Base-by-base conservation (phyloP, 1,140 invertebrate genomes). In the Caerostris extrusa region DNA sequence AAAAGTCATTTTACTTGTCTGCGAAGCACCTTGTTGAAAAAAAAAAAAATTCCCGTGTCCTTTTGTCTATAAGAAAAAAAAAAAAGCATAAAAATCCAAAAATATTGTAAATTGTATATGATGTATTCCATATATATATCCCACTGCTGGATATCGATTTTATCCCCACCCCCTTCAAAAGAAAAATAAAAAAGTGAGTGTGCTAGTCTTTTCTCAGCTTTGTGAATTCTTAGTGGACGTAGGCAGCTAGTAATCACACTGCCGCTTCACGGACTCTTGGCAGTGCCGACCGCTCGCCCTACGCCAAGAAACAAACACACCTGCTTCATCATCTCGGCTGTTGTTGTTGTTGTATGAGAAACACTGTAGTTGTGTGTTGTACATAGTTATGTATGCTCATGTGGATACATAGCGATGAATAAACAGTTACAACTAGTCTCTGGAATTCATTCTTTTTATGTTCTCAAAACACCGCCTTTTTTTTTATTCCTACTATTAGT, bases 351-450 rank as follows among this genome's bases (percentile, higher is more conserved):
- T 93, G 92, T 93, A 93, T 88, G 69, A 93, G 92, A 93, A 93
- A 93, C 92, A 89, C 85, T 88, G 85, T 93, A 93, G 92, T 88
- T 93, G 92, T 93, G 85, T 93, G 86, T 93, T 93, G 92, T 93
- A 93, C 92, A 93, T 93, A 93, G 92, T 93, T 93, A 93, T 93
- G 92, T 93, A 93, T 93, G 92, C 92, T 93, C 92, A 93, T 89
- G 92, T 89, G 92, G 85, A 93, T 93, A 93, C 92, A 93, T 93
- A 93, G 92, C 92, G 86, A 93, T 93, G 92, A 93, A 93, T 93
- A 93, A 93, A 93, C 92, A 93, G 92, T 93, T 93, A 93, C 92
- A 89, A 93, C 86, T 93, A 93, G 83, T 85, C 83, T 85, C 5
- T 85, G 83, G 57, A 85, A 50, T 58, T 60, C 19, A 58, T 57